These are phyloP conservation scores for Achlya flavicornis DNA, from an alignment of 2,888 invertebrate species.

Conservation along the genomic window DNA sequence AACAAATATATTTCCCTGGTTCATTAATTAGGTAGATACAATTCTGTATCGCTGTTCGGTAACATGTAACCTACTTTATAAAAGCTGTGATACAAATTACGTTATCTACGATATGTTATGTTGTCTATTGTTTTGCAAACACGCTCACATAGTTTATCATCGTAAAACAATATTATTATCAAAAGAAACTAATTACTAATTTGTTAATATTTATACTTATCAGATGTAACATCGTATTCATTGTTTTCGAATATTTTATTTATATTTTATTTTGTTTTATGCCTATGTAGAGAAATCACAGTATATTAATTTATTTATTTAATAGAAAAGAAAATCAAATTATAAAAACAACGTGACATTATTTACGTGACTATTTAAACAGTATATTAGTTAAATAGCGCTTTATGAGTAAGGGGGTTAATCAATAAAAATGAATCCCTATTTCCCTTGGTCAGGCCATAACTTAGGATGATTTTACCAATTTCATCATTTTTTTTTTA, in stretches of 20 bases:
- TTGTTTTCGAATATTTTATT: conserved; percentile 24
- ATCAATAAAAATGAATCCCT: too few species aligned
- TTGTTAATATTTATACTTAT: neutral
- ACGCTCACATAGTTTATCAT: conserved; percentile 22
- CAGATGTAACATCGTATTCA: conserved; percentile 8
- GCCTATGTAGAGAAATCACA: neutral
- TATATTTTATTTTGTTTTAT: too few species aligned
- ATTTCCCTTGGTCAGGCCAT: too few species aligned
- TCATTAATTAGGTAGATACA: conserved; percentile 16
- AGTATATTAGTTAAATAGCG: too few species aligned
- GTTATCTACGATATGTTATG: conserved; percentile 18
- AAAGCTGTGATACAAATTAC: conserved; percentile 11
- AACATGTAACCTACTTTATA: conserved; percentile 7
- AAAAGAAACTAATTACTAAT: conserved; percentile 11
- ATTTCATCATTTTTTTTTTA: neutral
- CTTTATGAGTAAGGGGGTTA: too few species aligned
- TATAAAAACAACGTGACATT: too few species aligned
- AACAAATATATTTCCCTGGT: neutral
- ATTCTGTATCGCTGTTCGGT: neutral
- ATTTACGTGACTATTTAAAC: too few species aligned
- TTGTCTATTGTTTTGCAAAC: conserved; percentile 26
- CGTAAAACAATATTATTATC: conserved; percentile 17
- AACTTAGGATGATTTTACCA: neutral
- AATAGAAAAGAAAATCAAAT: neutral
- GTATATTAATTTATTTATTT: neutral